Evolutionary conservation across 2,113 vertebrate genomes (phyloP).

Genomic region (Pangasianodon hypophthalmus): DNA sequence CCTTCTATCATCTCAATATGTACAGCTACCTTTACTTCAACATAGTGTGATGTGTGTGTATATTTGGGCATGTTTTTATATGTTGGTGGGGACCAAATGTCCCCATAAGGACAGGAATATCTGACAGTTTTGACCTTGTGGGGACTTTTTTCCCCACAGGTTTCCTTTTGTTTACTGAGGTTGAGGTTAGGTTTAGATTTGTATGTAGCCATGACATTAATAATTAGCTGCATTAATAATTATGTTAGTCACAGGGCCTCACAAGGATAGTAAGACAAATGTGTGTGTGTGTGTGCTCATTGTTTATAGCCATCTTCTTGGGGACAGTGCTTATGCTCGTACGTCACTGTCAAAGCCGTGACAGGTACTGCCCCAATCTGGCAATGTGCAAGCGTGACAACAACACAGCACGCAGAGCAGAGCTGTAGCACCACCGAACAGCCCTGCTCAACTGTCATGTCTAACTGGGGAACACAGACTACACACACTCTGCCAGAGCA

Average conservation of each 20-base stretch:
- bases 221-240: background rate
- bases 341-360: slow-evolving; percentile 56
- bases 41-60: background rate
- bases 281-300: slow-evolving; percentile 1
- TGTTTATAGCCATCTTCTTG: slow-evolving; percentile 35
- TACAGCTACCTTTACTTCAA: background rate
- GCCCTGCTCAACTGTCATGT: slow-evolving; percentile 64
- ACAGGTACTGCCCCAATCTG: slow-evolving; percentile 50
- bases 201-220: background rate
- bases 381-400: slow-evolving; percentile 46
- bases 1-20: background rate
- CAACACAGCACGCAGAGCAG: slow-evolving; percentile 52
- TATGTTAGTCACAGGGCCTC: background rate
- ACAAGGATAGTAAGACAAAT: background rate
- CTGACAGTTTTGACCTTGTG: background rate
- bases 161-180: background rate
- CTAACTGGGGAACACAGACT: slow-evolving; percentile 50
- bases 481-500: slow-evolving; percentile 42
- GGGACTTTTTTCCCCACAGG: background rate
- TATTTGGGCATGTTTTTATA: background rate
- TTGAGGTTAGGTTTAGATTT: background rate
- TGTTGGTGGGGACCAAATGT: background rate
- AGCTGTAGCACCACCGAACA: slow-evolving; percentile 60
- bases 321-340: slow-evolving; percentile 45
- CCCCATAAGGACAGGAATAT: background rate